A percentile compares a stretch with the other conserved stretches of the same genome.
These are phyloP conservation scores for Clavelina lepadiformis DNA, from an alignment of 23 tunicate species.

Conservation along the genomic window DNA sequence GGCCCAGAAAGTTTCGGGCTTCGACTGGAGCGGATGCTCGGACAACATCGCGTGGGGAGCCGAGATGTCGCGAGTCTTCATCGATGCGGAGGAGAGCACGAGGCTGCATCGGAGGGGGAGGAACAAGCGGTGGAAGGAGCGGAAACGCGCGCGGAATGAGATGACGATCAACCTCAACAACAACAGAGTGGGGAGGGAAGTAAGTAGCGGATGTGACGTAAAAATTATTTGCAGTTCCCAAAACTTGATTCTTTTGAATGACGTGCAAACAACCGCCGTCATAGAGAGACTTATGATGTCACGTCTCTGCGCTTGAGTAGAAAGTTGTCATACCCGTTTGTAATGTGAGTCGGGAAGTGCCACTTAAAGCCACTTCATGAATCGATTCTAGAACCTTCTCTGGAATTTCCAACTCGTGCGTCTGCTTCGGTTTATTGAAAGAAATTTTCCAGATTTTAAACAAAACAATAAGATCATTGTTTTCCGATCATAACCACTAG, in stretches of 20 bases:
- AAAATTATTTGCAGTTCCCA: background rate
- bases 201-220: background rate
- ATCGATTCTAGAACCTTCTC: no score
- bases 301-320: background rate
- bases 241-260: background rate
- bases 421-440: no score
- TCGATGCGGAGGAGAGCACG: slow-evolving; percentile 29
- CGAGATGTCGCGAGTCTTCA: slow-evolving; percentile 54
- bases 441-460: no score
- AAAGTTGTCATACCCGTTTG: no score
- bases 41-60: slow-evolving; percentile 71
- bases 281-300: background rate
- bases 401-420: no score
- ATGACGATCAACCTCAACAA: slow-evolving; percentile 28
- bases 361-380: no score
- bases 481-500: no score
- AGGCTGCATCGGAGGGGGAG: slow-evolving; percentile 4
- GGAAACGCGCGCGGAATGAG: slow-evolving; percentile 30
- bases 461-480: no score
- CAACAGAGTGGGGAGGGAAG: slow-evolving; percentile 41
- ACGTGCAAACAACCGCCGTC: background rate
- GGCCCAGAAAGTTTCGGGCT: slow-evolving; percentile 9
- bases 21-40: slow-evolving; percentile 72
- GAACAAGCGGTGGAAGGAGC: slow-evolving; percentile 9
- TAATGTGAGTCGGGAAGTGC: no score